Percentiles rank a stretch among this genome's conserved stretches.
Conservation (phyloP, 2,113 vertebrate species). For the Emydura subglobosa region DNA sequence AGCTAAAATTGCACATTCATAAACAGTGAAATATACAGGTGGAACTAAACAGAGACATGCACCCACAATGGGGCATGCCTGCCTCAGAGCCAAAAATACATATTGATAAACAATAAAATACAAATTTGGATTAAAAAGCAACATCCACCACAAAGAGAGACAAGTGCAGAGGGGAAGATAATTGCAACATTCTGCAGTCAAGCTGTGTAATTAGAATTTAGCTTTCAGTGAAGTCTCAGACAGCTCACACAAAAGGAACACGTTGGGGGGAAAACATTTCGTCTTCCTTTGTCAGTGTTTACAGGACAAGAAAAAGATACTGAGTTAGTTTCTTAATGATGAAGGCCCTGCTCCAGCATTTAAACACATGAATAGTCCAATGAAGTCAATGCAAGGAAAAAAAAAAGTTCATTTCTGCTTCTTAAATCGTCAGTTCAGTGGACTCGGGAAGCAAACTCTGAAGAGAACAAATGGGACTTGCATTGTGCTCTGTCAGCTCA, state of each 20-base stretch:
- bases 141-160: not conserved
- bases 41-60: constrained; percentile 48
- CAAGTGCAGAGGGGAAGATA: constrained; percentile 53
- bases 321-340: constrained; percentile 50
- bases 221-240: constrained; percentile 22
- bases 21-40: constrained; percentile 42
- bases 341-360: constrained; percentile 19
- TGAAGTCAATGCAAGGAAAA: not conserved
- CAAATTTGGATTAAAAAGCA: constrained; percentile 51
- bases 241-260: constrained; percentile 16
- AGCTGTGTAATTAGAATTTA: constrained; percentile 36
- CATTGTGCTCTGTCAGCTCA: not conserved
- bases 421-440: not conserved
- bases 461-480: not conserved
- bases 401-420: not conserved
- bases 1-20: constrained; percentile 16
- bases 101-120: constrained; percentile 50
- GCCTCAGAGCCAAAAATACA: constrained; percentile 4
- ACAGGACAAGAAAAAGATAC: constrained; percentile 37
- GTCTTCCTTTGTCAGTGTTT: constrained; percentile 48
- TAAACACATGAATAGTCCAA: not conserved
- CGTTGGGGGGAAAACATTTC: constrained; percentile 23
- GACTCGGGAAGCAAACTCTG: rapidly evolving
- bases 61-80: not conserved
- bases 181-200: constrained; percentile 36